Percentiles rank a stretch among this genome's conserved stretches.
Evolutionary conservation across 2,113 vertebrate genomes (phyloP).

Genomic region (Oophaga pumilio): DNA sequence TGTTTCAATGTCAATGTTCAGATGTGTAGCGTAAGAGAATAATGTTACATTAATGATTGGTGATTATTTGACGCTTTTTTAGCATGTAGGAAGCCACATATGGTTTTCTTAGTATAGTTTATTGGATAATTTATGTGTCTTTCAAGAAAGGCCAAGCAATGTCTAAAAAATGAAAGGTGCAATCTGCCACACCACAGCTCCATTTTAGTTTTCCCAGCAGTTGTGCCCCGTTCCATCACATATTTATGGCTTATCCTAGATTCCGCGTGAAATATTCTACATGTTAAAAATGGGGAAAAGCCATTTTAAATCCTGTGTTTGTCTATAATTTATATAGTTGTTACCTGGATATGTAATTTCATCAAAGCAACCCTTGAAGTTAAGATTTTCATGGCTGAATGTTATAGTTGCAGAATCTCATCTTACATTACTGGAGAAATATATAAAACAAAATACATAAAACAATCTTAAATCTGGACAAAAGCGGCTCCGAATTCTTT

Average conservation of each 20-base stretch:
- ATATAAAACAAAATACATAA: constrained; percentile 15
- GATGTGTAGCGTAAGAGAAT: too few relatives aligned
- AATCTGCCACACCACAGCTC: not conserved
- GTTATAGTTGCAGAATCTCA: not conserved
- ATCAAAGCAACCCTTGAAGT: not conserved
- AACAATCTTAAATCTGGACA: constrained; percentile 12
- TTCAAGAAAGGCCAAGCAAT: too few relatives aligned
- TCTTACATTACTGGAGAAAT: constrained; percentile 1
- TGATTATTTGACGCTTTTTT: too few relatives aligned
- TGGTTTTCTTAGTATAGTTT: not conserved
- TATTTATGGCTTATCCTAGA: too few relatives aligned
- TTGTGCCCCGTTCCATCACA: too few relatives aligned
- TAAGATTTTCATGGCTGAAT: not conserved
- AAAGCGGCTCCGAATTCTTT: not conserved
- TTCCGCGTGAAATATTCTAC: too few relatives aligned
- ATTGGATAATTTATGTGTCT: not conserved
- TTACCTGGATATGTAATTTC: not conserved
- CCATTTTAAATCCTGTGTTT: not conserved
- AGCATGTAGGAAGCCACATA: too few relatives aligned
- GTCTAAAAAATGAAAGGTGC: not conserved
- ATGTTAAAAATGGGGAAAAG: not conserved
- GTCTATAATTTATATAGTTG: not conserved
- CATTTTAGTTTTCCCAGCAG: not conserved
- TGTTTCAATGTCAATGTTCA: too few relatives aligned
- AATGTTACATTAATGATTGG: too few relatives aligned